Base-by-base conservation (phyloP, 2,113 vertebrate species). In the Telmatochromis brichardi region DNA sequence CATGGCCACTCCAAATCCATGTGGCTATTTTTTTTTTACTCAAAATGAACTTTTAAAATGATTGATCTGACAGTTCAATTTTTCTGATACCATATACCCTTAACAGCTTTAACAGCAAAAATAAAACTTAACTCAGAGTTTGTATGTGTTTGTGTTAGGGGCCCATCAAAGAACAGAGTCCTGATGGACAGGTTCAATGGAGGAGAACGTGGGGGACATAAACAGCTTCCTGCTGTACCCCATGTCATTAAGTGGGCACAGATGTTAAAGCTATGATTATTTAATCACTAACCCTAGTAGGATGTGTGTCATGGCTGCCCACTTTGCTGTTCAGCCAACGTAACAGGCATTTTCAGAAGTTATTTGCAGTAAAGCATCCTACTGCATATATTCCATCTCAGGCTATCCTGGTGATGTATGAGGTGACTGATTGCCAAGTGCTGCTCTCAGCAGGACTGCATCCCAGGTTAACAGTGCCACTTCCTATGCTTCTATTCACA, bases 351-450 rank as follows among this genome's bases (percentile, higher is more conserved):
- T 88, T 83, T 68, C 47, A 12, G 78, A 28, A 79, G 28, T 55
- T 65, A 51, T 63, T 55, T 51, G 23, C 54, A 68, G 23, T 50
- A 5, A 79, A 84, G 68, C 26, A 53, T 79, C 83, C 54, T 12
- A 11, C 45, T 45, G 73, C 14, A 73, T 21, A 19, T 26, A 60
- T 68, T 82, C 54, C 21, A 65, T 80, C 42, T 65, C 15, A 13
- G 37, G 45, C 21, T 31, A 47, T 88, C 8, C 40, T 37, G 60
- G 14, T 83, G 73, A 79, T 76, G 81, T 10, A 42, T 33, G 58
- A 53, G 19, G 60, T 28, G 55, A 91, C 26, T 93, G 89, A 93
- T 92, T 92, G 83, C 51, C 21, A 63, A 93, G 89, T 89, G 93
- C 63, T 40, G 65, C 82, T 85, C 90, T 63, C 80, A 55, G 86